Evolutionary conservation across 2,797 vertebrate genomes (phyloP), one percentile per base, ranked within the genome.

Genomic region (Coracias cyanogaster): DNA sequence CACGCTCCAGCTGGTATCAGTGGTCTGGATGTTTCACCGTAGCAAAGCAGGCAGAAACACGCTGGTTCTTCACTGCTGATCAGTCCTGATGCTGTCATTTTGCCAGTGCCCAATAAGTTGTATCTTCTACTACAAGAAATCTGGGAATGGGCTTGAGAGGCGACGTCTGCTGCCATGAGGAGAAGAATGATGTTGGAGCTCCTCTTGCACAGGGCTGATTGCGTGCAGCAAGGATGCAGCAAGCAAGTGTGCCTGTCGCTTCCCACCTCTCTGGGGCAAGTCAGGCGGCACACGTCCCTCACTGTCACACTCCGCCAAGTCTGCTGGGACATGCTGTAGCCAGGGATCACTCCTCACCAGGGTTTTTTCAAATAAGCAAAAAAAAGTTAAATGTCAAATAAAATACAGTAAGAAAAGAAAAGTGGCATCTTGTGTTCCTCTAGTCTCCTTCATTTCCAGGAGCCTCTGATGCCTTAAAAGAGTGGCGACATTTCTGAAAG

Each of bases 301-400:
- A 7, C 12, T 80, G 87, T 60, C 80, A 64, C 51, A 33, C 78
- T 84, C 70, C 55, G 43, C 35, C 35, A 49, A 20, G 33, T 66
- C 77, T 83, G 43, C 62, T 57, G 80, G 85, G 74, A 90, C 73
- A 21, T 14, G 26, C 45, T 77, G 72, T 0, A 0, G 72, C 46
- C 76, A 61, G 76, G 70, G 65, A 90, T 76, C 85, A 54, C 65
- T 76, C 76, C 66, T 91, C 70, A 62, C 19, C 2, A 7, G 35
- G 33, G 12, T 13, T 84, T 94, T 79, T 62, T 64, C 65, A 94
- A 91, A 90, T 55, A 76, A 94, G 43, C 10, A 70, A 77, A 73
- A 26, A 46, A 86, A 91, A 92, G 39, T 21, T 46, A 95, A 90
- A 88, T 60, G 87, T 90, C 87, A 94, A 76, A 91, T 72, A 88